Percentiles rank a stretch among this genome's conserved stretches.
phyloP scores from a whole-genome alignment of 2,888 invertebrate species.

The Philonicus albiceps region DNA sequence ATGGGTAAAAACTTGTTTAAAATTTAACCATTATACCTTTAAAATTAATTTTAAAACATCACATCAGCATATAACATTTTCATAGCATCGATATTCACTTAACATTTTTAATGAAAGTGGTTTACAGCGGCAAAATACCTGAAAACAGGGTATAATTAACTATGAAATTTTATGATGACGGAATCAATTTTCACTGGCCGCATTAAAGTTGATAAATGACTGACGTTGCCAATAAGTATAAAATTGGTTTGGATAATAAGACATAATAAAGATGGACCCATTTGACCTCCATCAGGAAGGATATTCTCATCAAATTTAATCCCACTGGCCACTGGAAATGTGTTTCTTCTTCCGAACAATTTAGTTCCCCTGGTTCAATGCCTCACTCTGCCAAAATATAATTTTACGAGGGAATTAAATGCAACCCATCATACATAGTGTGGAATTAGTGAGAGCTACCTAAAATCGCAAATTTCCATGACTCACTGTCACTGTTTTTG shows the following conservation, averaged over 20 bases:
- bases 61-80: not conserved
- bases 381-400: not conserved
- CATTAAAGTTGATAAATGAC: not conserved
- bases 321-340: not conserved
- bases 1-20: not conserved
- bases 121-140: not conserved
- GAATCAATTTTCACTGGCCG: not conserved
- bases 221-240: not conserved
- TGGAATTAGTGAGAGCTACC: constrained; percentile 27
- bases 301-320: not conserved
- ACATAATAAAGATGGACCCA: not conserved
- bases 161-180: not conserved
- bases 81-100: not conserved
- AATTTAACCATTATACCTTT: not conserved
- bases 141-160: not conserved
- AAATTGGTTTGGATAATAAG: not conserved
- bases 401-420: constrained; percentile 31
- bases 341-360: not conserved
- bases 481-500: constrained; percentile 6
- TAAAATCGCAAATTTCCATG: not conserved
- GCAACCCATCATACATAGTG: not conserved
- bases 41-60: not conserved
- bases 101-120: not conserved
- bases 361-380: not conserved
- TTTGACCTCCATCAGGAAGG: not conserved